These are phyloP conservation scores for Burhinus oedicnemus DNA, from an alignment of 2,113 vertebrate species.

Conservation along the genomic window DNA sequence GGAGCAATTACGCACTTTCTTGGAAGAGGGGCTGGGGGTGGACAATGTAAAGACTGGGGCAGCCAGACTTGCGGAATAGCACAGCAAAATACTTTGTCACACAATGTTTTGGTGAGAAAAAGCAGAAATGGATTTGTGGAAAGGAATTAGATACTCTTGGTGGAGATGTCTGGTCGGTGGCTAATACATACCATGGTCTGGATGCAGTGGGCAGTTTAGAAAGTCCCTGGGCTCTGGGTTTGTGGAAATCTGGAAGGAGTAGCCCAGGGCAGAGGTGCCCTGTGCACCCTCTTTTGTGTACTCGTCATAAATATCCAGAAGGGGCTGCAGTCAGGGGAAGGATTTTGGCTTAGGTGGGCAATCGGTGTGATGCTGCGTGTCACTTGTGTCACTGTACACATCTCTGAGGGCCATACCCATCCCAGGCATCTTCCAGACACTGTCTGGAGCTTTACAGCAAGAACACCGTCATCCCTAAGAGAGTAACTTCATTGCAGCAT, in stretches of 20 bases:
- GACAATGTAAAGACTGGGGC: background rate
- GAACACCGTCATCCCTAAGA: background rate
- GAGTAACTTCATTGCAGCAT: background rate
- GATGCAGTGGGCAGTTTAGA: background rate
- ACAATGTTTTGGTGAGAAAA: background rate
- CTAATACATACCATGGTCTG: background rate
- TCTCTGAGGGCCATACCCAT: background rate
- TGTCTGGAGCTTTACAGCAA: background rate
- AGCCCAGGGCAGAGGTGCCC: background rate
- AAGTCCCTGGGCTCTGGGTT: background rate
- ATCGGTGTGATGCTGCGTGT: fast-evolving
- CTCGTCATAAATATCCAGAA: background rate
- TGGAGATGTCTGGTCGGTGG: fast-evolving
- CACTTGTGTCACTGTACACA: background rate
- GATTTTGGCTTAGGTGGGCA: background rate
- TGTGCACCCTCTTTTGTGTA: background rate
- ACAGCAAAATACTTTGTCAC: fast-evolving
- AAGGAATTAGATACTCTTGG: background rate
- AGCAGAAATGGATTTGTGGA: background rate
- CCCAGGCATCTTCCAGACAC: background rate
- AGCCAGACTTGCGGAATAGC: background rate
- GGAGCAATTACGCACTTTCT: background rate
- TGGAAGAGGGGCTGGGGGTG: background rate
- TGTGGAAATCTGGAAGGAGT: background rate
- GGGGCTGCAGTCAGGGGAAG: background rate